These are phyloP conservation scores for Pseudorasbora parva DNA, from an alignment of 2,113 vertebrate species.

Conservation along the genomic window DNA sequence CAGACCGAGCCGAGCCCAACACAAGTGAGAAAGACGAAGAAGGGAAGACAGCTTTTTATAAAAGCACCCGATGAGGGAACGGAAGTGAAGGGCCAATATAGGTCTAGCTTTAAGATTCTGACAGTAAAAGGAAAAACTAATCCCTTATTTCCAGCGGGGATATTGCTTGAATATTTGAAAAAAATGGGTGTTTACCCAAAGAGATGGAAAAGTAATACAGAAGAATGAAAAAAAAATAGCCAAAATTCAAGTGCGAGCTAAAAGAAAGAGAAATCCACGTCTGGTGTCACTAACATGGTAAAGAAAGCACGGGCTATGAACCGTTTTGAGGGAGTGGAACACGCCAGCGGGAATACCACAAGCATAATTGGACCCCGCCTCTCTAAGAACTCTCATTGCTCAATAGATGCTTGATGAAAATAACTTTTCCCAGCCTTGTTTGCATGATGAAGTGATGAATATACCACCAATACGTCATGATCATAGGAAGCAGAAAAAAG, in stretches of 20 bases:
- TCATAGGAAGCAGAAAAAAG: background rate
- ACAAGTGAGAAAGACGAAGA: conserved; percentile 60
- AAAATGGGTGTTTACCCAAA: conserved; percentile 57
- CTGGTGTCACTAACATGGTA: background rate
- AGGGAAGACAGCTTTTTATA: conserved; percentile 10
- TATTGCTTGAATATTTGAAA: conserved; percentile 67
- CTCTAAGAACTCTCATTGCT: background rate
- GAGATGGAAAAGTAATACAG: background rate
- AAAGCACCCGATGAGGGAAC: background rate
- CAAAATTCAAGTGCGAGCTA: background rate
- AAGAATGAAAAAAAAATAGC: background rate
- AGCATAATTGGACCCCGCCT: background rate
- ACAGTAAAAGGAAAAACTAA: conserved; percentile 72
- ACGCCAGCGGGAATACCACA: background rate
- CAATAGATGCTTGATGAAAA: background rate
- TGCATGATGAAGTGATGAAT: background rate
- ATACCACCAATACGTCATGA: background rate
- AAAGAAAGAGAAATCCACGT: background rate
- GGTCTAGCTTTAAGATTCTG: conserved; percentile 65
- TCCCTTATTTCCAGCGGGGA: conserved; percentile 78
- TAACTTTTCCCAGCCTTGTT: background rate
- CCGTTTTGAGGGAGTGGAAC: background rate
- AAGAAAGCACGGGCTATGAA: background rate
- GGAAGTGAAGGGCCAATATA: conserved; percentile 54
- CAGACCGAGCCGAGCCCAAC: conserved; percentile 18